Base-by-base conservation (phyloP, 2,888 invertebrate genomes). In the Megalurothrips usitatus region DNA sequence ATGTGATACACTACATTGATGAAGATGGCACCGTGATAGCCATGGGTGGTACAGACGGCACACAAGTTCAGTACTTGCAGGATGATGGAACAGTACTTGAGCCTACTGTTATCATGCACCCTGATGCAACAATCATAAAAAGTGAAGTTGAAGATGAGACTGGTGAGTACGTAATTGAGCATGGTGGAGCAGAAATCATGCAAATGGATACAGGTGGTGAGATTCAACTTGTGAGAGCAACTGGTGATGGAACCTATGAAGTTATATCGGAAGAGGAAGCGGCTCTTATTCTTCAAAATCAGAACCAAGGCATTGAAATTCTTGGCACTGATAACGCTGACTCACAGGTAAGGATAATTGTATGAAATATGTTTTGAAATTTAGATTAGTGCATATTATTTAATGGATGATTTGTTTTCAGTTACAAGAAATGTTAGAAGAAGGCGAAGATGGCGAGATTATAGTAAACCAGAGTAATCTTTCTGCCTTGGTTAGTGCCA, bases 401-500 rank as follows among this genome's bases (percentile, higher is more conserved):
- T 6, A 4, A 43, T 43, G 34, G 34, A 6, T 58, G 19, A 19
- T 58, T 58, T 17, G 3, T 75, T 11, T 23, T 26, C 26, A 75
- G 68, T 26, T 75, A 1, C 68, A 75, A 26, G 23, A 75, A 12
- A 75, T 75, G 34, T 28, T 80, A n/a, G 81, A 83, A 79, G 82
- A 82, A 68, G 81, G 34, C 48, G 79, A 80, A 34, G 81, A 80
- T 8, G 79, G 79, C n/a, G 81, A 80, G 14, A 79, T 81, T 14
- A 79, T 82, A 34, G 82, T 83, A 68, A 84, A 84, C 52, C 83
- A 84, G 49, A 82, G 81, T 63, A 83, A 83, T 78, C 82, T 84
- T 28, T 82, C 82, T 80, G 84, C 84, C 10, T 80, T 84, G 28
- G 83, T 84, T 80, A 83, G 83, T 82, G 84, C 83, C n/a, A 82